Conservation (phyloP, 1,140 invertebrate genomes). For the Trachelipus rathkii region DNA sequence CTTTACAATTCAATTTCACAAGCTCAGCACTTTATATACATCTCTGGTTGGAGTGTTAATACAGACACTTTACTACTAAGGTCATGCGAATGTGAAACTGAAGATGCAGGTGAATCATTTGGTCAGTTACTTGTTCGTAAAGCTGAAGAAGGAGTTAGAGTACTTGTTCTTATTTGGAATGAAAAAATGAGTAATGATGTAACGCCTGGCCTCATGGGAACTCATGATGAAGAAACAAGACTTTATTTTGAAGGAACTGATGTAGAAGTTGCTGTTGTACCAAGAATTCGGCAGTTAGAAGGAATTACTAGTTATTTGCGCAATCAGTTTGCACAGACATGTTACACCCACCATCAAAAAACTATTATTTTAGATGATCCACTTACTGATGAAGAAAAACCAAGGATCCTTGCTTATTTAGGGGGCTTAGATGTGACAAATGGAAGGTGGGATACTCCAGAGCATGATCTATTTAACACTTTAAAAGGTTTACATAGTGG, state of each 20-base stretch:
- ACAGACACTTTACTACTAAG: conserved; percentile 40
- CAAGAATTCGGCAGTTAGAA: conserved; percentile 33
- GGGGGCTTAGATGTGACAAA: conserved; percentile 46
- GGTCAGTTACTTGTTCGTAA: conserved; percentile 45
- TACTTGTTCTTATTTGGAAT: conserved; percentile 45
- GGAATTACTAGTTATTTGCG: conserved; percentile 38
- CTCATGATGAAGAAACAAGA: conserved; percentile 46
- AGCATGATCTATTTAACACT: conserved; percentile 45
- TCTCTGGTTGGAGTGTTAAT: conserved; percentile 46
- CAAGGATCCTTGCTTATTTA: conserved; percentile 42
- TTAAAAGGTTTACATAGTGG: conserved; percentile 37
- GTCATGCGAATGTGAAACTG: conserved; percentile 30
- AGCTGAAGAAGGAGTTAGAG: conserved; percentile 45
- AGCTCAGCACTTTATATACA: conserved; percentile 45
- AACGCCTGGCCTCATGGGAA: conserved; percentile 45
- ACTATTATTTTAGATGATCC: conserved; percentile 43
- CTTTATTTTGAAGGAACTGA: conserved; percentile 42
- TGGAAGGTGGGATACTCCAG: conserved; percentile 45
- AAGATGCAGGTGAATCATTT: conserved; percentile 39
- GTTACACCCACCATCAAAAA: conserved; percentile 47
- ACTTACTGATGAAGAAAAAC: conserved; percentile 34
- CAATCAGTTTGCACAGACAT: conserved; percentile 44
- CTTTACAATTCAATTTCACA: conserved; percentile 41
- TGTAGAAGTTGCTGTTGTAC: conserved; percentile 44
- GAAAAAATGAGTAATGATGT: conserved; percentile 45